Evolutionary conservation across 1,140 invertebrate species (phyloP).

Genomic region (Myzus persicae): DNA sequence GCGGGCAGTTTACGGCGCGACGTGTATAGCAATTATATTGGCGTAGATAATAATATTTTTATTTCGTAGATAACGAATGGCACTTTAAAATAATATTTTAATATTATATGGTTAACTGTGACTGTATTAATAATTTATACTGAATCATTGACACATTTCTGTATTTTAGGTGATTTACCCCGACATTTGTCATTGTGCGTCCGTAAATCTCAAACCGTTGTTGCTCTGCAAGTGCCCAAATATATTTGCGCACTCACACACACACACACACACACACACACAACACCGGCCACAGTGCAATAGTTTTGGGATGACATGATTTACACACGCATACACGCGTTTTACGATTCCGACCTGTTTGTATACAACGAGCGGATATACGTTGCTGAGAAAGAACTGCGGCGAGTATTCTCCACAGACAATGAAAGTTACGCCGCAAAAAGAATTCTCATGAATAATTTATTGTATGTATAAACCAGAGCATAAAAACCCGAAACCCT

Average conservation of each 20-base stretch:
- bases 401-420: background rate
- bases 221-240: background rate
- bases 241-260: background rate
- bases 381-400: background rate
- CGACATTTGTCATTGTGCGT: background rate
- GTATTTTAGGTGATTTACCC: background rate
- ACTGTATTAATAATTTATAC: background rate
- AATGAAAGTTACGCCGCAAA: constrained; percentile 30
- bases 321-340: background rate
- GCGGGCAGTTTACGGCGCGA: too few relatives aligned
- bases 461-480: constrained; percentile 50
- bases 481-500: constrained; percentile 34
- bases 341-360: constrained; percentile 15
- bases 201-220: background rate
- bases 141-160: background rate
- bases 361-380: background rate
- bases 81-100: background rate
- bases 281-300: background rate
- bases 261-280: background rate
- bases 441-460: constrained; percentile 48
- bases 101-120: background rate
- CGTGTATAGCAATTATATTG: too few relatives aligned
- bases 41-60: too few relatives aligned
- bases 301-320: background rate
- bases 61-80: background rate